A percentile compares a stretch with the other conserved stretches of the same genome.
Evolutionary conservation across 2,113 vertebrate genomes (phyloP).

Genomic region (Hiodon alosoides): DNA sequence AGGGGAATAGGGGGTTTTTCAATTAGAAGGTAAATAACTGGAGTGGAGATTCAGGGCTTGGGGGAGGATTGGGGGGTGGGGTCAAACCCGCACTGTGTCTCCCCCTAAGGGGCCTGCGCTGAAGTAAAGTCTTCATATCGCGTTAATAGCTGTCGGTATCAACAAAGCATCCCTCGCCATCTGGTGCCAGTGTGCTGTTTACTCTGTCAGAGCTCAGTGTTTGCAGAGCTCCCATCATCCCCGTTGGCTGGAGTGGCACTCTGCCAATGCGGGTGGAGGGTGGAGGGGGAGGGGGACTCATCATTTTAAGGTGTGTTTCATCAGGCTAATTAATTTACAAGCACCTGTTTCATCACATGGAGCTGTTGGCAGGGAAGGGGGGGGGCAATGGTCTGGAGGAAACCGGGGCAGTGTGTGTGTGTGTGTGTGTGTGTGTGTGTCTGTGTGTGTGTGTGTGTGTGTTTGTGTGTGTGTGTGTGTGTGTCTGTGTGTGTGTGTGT

Average conservation of each 20-base stretch:
- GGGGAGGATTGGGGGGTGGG: conserved; percentile 34
- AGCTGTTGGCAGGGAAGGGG: conserved; percentile 54
- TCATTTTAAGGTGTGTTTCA: conserved; percentile 80
- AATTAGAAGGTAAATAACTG: conserved; percentile 86
- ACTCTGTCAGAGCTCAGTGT: conserved; percentile 93
- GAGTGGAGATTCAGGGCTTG: conserved; percentile 44
- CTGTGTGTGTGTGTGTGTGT: too few relatives aligned
- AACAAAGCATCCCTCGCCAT: conserved; percentile 78
- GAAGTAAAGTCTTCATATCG: conserved; percentile 70
- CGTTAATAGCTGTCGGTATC: conserved; percentile 67
- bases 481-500: too few relatives aligned
- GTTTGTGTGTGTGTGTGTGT: too few relatives aligned
- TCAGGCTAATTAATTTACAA: conserved; percentile 88
- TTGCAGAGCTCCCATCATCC: conserved; percentile 85
- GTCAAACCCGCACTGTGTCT: conserved; percentile 58
- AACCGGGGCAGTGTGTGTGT: too few relatives aligned
- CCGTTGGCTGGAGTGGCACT: conserved; percentile 72
- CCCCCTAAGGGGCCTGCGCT: conserved; percentile 66
- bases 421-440: too few relatives aligned
- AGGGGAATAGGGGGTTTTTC: conserved; percentile 80
- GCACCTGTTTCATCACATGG: conserved; percentile 79
- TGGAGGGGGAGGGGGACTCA: conserved; percentile 43
- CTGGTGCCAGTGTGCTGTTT: conserved; percentile 79
- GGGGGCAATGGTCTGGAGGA: too few relatives aligned
- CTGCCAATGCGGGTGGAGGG: conserved; percentile 61